A percentile compares a stretch with the other conserved stretches of the same genome.
These are phyloP conservation scores for Tangara arthus DNA, from an alignment of 2,797 vertebrate species.

Conservation along the genomic window DNA sequence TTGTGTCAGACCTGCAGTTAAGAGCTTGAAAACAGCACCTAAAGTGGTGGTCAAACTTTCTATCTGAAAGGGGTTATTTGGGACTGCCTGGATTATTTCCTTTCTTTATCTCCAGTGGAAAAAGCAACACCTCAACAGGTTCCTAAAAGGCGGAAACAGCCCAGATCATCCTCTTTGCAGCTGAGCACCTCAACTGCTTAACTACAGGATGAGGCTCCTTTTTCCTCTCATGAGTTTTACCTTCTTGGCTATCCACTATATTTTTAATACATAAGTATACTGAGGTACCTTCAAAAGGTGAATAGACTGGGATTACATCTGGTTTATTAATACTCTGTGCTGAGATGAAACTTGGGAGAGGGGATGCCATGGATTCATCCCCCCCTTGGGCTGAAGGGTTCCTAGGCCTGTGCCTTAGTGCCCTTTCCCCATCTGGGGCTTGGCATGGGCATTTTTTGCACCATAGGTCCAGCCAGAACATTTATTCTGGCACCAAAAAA, in stretches of 20 bases:
- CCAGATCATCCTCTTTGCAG: background rate
- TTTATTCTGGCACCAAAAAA: background rate
- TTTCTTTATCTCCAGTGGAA: background rate
- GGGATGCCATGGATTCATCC: rapidly evolving
- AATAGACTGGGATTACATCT: background rate
- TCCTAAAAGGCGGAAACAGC: background rate
- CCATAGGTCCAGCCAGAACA: background rate
- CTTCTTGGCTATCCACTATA: background rate
- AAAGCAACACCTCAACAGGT: background rate
- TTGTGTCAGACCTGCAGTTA: background rate
- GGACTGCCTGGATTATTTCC: background rate
- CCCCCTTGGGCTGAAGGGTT: rapidly evolving
- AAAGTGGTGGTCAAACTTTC: background rate
- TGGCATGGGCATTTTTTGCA: background rate
- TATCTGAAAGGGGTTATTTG: background rate
- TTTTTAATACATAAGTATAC: background rate
- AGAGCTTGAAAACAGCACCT: background rate
- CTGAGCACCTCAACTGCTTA: background rate
- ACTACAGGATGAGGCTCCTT: background rate
- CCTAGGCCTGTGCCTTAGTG: rapidly evolving
- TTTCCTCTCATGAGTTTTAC: background rate
- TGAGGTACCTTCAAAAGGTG: background rate
- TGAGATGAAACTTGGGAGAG: background rate
- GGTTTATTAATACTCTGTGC: background rate
- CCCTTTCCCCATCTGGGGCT: background rate